phyloP scores from a whole-genome alignment of 2,113 vertebrate genomes.

The Enhydra lutris region DNA sequence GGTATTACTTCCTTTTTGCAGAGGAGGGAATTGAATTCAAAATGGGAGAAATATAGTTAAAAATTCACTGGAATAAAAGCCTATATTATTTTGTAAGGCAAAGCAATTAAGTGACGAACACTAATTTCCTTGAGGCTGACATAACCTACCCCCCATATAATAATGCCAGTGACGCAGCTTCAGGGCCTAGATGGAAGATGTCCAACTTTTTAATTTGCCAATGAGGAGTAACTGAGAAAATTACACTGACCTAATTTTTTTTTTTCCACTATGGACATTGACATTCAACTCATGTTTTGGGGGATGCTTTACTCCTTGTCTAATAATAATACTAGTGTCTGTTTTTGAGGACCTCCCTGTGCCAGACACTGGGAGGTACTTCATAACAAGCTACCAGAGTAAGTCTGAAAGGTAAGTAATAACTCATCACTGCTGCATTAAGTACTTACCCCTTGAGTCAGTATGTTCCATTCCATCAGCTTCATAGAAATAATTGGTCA shows the following conservation, averaged over 20 bases:
- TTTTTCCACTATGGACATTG: background rate
- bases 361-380: background rate
- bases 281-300: background rate
- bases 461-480: background rate
- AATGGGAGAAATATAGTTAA: background rate
- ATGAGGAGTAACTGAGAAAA: background rate
- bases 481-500: background rate
- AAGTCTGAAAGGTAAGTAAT: background rate
- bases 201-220: slow-evolving; percentile 1
- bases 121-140: slow-evolving; percentile 48
- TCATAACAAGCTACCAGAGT: background rate
- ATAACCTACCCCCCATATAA: background rate
- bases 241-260: background rate
- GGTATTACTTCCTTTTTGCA: background rate
- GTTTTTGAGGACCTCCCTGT: background rate
- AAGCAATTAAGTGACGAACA: slow-evolving; percentile 28
- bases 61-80: slow-evolving; percentile 32
- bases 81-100: slow-evolving; percentile 39
- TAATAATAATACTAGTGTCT: background rate
- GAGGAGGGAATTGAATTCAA: background rate
- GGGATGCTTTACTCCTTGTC: background rate
- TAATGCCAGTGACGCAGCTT: background rate
- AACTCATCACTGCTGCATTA: background rate
- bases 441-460: background rate
- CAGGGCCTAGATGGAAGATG: background rate